phyloP scores from a whole-genome alignment of 1,140 invertebrate genomes.

The Nomia melanderi region DNA sequence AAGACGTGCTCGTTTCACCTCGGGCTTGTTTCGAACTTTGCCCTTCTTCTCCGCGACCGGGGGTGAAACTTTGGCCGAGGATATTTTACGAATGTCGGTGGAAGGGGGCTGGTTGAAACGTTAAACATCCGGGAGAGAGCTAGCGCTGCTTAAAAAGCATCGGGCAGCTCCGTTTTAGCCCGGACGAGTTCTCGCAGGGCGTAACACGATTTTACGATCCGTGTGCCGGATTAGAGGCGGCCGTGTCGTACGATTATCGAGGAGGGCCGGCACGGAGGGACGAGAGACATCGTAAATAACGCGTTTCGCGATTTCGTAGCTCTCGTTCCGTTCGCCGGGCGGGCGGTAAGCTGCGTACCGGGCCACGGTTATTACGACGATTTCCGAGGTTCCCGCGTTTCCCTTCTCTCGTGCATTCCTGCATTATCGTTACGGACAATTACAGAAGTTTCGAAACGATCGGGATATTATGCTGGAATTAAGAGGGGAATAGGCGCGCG shows the following conservation, averaged over 20 bases:
- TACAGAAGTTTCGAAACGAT: slow-evolving; percentile 43
- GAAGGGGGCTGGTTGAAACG: neutral
- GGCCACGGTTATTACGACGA: slow-evolving; percentile 5
- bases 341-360: too few species aligned
- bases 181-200: neutral
- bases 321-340: neutral
- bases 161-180: neutral
- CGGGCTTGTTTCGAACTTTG: slow-evolving; percentile 43
- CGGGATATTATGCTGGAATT: slow-evolving; percentile 30
- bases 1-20: slow-evolving; percentile 34
- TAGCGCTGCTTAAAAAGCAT: slow-evolving; percentile 12
- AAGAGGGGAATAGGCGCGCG: slow-evolving; percentile 1
- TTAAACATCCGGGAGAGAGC: neutral
- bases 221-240: neutral
- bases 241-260: slow-evolving; percentile 11
- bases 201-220: neutral
- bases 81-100: slow-evolving; percentile 40
- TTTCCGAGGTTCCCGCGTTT: neutral
- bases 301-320: neutral
- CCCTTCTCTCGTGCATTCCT: too few species aligned
- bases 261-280: neutral
- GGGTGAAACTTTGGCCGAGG: neutral
- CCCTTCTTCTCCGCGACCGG: neutral
- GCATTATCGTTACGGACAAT: slow-evolving; percentile 44
- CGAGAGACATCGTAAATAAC: neutral